Conservation (phyloP, 2,113 vertebrate species). For the Gnathonemus echidnorhynchus region DNA sequence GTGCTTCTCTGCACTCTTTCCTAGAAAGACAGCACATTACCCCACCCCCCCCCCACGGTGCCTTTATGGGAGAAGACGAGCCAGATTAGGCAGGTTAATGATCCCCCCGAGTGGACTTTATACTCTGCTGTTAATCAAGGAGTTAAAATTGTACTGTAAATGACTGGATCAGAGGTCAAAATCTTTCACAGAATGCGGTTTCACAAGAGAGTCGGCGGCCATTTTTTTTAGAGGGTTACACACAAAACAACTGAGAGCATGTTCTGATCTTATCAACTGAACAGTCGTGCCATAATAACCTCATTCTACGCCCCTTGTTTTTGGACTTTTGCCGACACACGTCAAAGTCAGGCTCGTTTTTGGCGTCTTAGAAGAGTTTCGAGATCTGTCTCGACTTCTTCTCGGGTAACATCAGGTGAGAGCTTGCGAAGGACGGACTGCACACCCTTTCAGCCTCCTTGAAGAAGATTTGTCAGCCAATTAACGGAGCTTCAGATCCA, state of each 20-base stretch:
- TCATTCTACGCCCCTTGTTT: neutral
- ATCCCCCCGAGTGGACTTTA: slow-evolving; percentile 45
- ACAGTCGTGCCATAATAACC: neutral
- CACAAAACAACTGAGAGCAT: neutral
- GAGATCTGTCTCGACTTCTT: neutral
- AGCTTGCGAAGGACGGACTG: neutral
- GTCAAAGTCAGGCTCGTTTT: neutral
- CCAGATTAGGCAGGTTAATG: slow-evolving; percentile 44
- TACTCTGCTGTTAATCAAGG: slow-evolving; percentile 29
- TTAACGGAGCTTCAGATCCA: neutral
- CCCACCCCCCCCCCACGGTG: neutral
- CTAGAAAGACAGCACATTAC: neutral
- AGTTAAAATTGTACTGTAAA: slow-evolving; percentile 22
- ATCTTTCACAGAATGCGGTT: slow-evolving; percentile 12
- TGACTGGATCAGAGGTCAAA: neutral
- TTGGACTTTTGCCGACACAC: neutral
- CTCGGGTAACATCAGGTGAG: neutral
- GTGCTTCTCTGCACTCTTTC: neutral
- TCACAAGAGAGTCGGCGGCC: neutral
- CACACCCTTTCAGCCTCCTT: neutral
- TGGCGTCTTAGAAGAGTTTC: neutral
- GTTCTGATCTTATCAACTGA: neutral
- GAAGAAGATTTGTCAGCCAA: neutral
- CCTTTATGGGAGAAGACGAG: neutral
- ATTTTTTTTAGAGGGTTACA: neutral